These are phyloP conservation scores for Periophthalmodon schlosseri DNA, from an alignment of 2,113 vertebrate genomes.

Conservation along the genomic window DNA sequence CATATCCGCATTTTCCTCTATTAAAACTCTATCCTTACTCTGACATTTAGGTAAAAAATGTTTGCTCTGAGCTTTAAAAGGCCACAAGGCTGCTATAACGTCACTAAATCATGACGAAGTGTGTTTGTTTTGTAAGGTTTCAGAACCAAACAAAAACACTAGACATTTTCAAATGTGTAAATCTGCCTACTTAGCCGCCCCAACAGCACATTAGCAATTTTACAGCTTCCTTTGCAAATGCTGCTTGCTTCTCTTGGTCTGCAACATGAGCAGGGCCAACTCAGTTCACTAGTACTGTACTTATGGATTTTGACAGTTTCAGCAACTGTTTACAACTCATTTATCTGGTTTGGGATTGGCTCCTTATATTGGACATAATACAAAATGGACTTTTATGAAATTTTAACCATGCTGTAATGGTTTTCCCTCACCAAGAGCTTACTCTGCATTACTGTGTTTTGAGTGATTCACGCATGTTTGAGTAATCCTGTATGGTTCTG, in stretches of 20 bases:
- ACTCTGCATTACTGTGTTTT: not conserved
- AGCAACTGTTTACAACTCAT: not conserved
- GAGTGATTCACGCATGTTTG: not conserved
- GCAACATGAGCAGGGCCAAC: constrained; percentile 19
- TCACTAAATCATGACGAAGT: not conserved
- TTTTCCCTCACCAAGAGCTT: not conserved
- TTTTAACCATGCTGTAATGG: not conserved
- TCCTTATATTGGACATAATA: not conserved
- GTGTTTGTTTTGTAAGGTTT: constrained; percentile 18
- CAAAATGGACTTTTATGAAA: not conserved
- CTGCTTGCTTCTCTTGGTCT: constrained; percentile 49
- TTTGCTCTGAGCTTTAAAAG: constrained; percentile 2
- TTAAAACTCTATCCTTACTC: not conserved
- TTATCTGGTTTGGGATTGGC: not conserved
- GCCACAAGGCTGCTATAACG: not conserved
- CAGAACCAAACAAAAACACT: constrained; percentile 7
- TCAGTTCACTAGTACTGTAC: constrained; percentile 37
- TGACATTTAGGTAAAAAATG: constrained; percentile 19
- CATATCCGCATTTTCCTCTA: constrained; percentile 4
- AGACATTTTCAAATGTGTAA: not conserved
- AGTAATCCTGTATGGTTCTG: not conserved
- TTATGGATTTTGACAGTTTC: constrained; percentile 18
- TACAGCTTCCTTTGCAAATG: constrained; percentile 45
- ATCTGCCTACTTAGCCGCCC: constrained; percentile 31
- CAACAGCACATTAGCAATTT: constrained; percentile 28